Evolutionary conservation across 2,888 invertebrate species (phyloP).

Genomic region (Diabrotica balteata): DNA sequence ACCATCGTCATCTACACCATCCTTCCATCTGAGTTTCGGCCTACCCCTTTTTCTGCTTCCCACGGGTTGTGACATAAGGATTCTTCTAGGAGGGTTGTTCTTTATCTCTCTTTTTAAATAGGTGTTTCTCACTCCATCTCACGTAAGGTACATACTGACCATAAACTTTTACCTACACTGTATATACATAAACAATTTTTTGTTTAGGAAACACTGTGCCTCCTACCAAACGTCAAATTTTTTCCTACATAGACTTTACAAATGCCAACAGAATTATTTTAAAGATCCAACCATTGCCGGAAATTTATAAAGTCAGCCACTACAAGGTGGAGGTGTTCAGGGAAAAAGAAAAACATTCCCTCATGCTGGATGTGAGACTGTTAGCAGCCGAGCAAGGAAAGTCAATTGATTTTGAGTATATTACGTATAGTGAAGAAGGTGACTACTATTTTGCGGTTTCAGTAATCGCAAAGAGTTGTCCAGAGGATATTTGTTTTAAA

Average conservation of each 20-base stretch:
- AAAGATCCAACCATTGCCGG: slow-evolving; percentile 41
- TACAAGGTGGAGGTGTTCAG: slow-evolving; percentile 46
- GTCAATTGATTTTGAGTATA: slow-evolving; percentile 36
- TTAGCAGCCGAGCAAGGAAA: slow-evolving; percentile 22
- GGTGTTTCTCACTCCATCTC: too few relatives aligned
- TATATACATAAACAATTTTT: too few relatives aligned
- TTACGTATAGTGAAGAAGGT: slow-evolving; percentile 47
- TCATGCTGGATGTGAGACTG: slow-evolving; percentile 41
- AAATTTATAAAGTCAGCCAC: slow-evolving; percentile 36
- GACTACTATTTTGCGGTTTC: slow-evolving; percentile 45
- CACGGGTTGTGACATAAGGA: too few relatives aligned
- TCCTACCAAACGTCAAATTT: slow-evolving; percentile 36
- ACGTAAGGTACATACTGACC: too few relatives aligned
- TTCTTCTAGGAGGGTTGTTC: too few relatives aligned
- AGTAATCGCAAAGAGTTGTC: slow-evolving; percentile 38
- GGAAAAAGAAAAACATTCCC: slow-evolving; percentile 36
- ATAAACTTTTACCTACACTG: too few relatives aligned
- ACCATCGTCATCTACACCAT: too few relatives aligned
- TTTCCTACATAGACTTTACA: slow-evolving; percentile 43
- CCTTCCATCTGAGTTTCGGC: too few relatives aligned
- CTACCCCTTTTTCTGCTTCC: too few relatives aligned
- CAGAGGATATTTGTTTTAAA: slow-evolving; percentile 42
- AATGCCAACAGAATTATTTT: slow-evolving; percentile 39
- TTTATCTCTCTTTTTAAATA: too few relatives aligned
- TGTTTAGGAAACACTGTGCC: slow-evolving; percentile 32